Percentiles rank a stretch among this genome's conserved stretches.
Evolutionary conservation across 2,113 vertebrate species (phyloP).

Genomic region (Lathamus discolor): DNA sequence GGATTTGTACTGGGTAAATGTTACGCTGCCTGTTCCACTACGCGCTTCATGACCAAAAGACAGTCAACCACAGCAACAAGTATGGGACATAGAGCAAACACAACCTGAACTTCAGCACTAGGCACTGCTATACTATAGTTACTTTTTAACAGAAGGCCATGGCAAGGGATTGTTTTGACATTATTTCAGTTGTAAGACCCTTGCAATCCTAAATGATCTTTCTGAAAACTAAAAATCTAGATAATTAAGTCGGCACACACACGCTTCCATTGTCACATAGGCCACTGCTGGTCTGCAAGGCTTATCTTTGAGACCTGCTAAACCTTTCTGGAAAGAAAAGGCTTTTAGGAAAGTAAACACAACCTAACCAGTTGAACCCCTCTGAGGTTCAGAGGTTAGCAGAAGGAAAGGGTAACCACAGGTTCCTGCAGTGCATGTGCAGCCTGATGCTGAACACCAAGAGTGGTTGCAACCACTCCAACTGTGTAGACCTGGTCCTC

Average conservation of each 20-base stretch:
- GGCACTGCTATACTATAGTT: background rate
- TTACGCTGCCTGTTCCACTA: background rate
- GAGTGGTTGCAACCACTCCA: rapidly evolving
- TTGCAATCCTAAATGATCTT: background rate
- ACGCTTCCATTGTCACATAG: background rate
- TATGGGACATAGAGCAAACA: background rate
- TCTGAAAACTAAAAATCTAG: background rate
- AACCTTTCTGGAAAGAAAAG: background rate
- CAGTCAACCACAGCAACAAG: background rate
- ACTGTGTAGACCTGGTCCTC: background rate
- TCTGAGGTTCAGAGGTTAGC: background rate
- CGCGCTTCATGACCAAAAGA: background rate
- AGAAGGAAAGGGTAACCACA: rapidly evolving
- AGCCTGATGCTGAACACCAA: background rate
- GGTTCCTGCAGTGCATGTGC: background rate
- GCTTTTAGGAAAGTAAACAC: background rate
- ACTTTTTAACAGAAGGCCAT: background rate
- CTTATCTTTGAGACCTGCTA: background rate
- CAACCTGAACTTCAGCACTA: background rate
- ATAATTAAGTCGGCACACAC: background rate
- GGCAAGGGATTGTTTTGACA: background rate
- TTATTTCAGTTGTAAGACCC: background rate
- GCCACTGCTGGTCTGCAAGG: background rate
- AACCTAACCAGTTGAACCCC: background rate
- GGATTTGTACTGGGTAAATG: background rate